Evolutionary conservation across 1,140 invertebrate genomes (phyloP).

Genomic region (Forficula auricularia): DNA sequence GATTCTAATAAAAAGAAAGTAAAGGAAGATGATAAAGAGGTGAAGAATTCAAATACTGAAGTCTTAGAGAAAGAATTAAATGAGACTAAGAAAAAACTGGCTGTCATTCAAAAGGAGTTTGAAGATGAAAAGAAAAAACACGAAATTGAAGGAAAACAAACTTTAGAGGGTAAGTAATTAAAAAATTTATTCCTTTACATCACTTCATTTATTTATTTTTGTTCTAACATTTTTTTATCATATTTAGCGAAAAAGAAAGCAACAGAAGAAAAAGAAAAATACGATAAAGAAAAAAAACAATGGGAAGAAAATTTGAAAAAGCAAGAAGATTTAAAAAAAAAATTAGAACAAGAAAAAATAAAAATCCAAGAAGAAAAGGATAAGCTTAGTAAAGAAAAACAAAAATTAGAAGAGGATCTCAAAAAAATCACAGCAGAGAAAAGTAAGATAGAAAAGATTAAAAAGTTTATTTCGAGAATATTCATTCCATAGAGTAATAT

Average conservation of each 20-base stretch:
- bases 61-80: constrained; percentile 11
- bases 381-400: constrained; percentile 23
- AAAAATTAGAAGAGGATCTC: constrained; percentile 26
- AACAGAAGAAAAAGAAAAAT: constrained; percentile 13
- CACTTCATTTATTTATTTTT: no score
- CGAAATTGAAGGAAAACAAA: constrained; percentile 7
- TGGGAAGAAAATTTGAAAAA: constrained; percentile 10
- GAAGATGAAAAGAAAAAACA: constrained; percentile 14
- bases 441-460: no score
- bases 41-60: constrained; percentile 8
- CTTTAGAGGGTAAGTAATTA: neutral
- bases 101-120: constrained; percentile 9
- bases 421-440: constrained; percentile 30
- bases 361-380: constrained; percentile 29
- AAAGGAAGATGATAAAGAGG: constrained; percentile 9
- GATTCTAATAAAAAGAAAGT: constrained; percentile 24
- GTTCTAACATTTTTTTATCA: neutral
- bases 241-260: constrained; percentile 11
- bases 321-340: constrained; percentile 18
- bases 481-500: no score
- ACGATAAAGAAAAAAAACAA: constrained; percentile 20
- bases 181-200: neutral
- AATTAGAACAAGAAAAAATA: constrained; percentile 26
- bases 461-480: no score
- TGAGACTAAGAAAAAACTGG: constrained; percentile 8